Base-by-base conservation (phyloP, 1,140 invertebrate genomes). In the Battus philenor region DNA sequence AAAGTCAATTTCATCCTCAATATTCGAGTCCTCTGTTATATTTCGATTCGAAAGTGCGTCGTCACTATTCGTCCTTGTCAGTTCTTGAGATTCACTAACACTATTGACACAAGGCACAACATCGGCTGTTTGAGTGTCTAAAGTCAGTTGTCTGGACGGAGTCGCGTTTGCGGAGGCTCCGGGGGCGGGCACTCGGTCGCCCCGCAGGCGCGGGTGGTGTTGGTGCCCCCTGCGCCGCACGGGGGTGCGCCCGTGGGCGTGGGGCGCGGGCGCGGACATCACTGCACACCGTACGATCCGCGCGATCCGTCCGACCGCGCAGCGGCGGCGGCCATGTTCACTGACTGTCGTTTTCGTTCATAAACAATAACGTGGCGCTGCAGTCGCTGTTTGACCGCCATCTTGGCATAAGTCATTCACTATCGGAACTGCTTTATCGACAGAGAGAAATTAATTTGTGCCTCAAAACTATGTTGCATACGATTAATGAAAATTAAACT, bases 201-300 rank as follows among this genome's bases (percentile, higher is more conserved):
- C 87, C 74, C 62, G 80, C 55, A 82, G 60, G 41, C 90, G 88
- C 56, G 90, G 92, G 87, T 94, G 93, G 82, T 94, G 92, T 79
- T 93, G 93, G 71, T 94, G 93, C 44, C 92, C 92, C 74, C 92
- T 90, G 73, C 92, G 90, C 80, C 88, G 90, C 44, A 88, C 79
- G 75, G 87, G 80, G 87, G 82, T 79, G 75, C 70, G 79, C 74
- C 78, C 78, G 85, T 89, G 76, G 70, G 70, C 75, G 76, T 83
- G 75, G 85, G 88, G 90, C 89, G 87, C 89, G 71, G 87, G 65
- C 86, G 82, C 74, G 70, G 80, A 84, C 80, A 81, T 81, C 52
- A 77, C 76, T 79, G 68, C 57, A 59, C 64, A 44, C 59, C 62
- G 62, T 70, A 74, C n/a, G n/a, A n/a, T n/a, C n/a, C n/a, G n/a